These are phyloP conservation scores for Cyprinodon variegatus DNA, from an alignment of 2,113 vertebrate species.

Conservation along the genomic window DNA sequence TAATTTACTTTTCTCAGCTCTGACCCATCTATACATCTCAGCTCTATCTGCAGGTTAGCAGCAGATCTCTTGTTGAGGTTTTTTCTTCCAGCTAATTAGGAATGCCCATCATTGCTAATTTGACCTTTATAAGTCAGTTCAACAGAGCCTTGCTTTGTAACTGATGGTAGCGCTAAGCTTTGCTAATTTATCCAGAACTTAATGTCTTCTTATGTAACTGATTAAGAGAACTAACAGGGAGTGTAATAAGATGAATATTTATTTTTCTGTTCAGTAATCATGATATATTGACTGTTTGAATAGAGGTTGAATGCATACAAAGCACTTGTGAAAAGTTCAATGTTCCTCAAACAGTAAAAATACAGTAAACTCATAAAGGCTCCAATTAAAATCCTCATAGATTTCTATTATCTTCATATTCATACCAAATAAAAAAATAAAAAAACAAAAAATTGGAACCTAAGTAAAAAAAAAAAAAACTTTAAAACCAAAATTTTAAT, in stretches of 20 bases:
- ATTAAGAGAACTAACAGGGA: background rate
- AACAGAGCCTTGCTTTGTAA: background rate
- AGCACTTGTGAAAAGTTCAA: background rate
- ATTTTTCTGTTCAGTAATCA: background rate
- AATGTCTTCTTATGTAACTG: background rate
- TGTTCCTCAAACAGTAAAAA: background rate
- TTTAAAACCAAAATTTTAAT: no score
- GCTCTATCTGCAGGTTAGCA: background rate
- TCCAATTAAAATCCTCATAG: no score
- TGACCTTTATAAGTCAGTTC: background rate
- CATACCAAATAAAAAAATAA: background rate
- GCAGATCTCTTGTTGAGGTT: background rate
- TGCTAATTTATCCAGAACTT: background rate
- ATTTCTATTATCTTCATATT: background rate
- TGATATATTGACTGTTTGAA: background rate
- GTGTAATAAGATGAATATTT: background rate
- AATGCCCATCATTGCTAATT: background rate
- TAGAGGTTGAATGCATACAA: background rate
- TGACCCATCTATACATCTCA: background rate
- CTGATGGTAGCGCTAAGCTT: background rate
- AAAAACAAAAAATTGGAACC: background rate
- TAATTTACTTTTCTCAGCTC: background rate
- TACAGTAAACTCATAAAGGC: background rate
- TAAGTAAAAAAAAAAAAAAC: no score
- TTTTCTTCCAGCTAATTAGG: background rate